Evolutionary conservation across 2,113 vertebrate species (phyloP), one percentile per base, ranked within the genome.

Genomic region (Sterna hirundo): DNA sequence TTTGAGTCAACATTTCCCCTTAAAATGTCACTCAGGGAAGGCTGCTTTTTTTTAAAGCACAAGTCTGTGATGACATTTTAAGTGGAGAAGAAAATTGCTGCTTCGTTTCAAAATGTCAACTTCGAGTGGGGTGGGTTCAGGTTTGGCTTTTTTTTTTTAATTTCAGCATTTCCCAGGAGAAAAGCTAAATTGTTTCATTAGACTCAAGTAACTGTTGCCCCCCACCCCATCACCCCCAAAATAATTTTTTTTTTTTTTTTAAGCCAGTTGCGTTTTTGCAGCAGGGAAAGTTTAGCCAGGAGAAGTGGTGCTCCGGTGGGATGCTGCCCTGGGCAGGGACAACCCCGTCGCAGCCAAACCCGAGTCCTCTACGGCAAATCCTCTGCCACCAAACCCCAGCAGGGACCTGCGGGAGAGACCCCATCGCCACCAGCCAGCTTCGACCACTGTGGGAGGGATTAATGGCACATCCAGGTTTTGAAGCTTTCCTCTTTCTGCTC

Each of bases 31-130:
- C 68, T 97, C 78, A 58, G 66, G 52, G 66, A 93, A 91, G 21
- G 62, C 66, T 83, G 61, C 3, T 51, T 91, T 88, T 85, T 71
- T 94, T 57, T 44, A 44, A 74, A 88, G 83, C 42, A 42, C 58
- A 92, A 96, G 91, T 75, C 91, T 95, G 94, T 91, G 89, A 95
- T 96, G 93, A 95, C 94, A 95, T 94, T 97, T 95, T 88, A 95
- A 97, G 84, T 79, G 58, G 86, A 95, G 86, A 85, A 87, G 83
- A 97, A 96, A 93, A 95, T 96, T 94, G 85, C 94, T 93, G 91
- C 93, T 95, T 94, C 60, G 0, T 94, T 94, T 95, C 75, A 84
- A 95, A 95, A 97, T 96, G 94, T 87, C 91, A 96, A 25, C 82
- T 94, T 90, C 1, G 13, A 94, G 86, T 87, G 62, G 78, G 91